Evolutionary conservation across 2,113 vertebrate genomes (phyloP).

Genomic region (Labrus mixtus): DNA sequence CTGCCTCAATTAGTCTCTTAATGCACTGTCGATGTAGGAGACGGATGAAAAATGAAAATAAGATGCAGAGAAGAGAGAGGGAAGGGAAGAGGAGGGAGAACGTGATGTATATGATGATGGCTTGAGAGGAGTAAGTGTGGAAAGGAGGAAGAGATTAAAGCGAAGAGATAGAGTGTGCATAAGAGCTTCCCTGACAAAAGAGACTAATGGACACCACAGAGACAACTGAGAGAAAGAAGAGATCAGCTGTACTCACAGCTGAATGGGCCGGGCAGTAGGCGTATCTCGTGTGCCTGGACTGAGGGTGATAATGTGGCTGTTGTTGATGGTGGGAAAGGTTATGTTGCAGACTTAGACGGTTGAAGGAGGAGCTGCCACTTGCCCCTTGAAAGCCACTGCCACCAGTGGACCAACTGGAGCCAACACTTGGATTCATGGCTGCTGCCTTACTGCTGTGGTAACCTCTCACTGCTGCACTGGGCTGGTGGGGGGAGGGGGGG

Average conservation of each 20-base stretch:
- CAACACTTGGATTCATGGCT: conserved; percentile 86
- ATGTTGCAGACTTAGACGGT: conserved; percentile 85
- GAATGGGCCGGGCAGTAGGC: conserved; percentile 87
- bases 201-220: conserved; percentile 28
- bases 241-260: conserved; percentile 83
- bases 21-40: conserved; percentile 57
- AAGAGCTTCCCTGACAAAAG: conserved; percentile 33
- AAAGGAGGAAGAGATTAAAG: conserved; percentile 42
- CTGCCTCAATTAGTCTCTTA: conserved; percentile 72
- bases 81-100: conserved; percentile 12
- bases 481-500: conserved; percentile 74
- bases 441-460: conserved; percentile 87
- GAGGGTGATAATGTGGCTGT: conserved; percentile 41
- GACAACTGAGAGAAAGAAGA: not conserved
- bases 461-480: conserved; percentile 87
- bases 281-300: conserved; percentile 84
- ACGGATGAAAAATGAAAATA: conserved; percentile 72
- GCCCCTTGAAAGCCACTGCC: conserved; percentile 78
- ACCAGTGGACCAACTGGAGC: conserved; percentile 84
- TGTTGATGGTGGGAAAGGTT: conserved; percentile 79
- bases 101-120: conserved; percentile 21
- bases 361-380: conserved; percentile 82
- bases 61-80: conserved; percentile 39
- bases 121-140: conserved; percentile 48
- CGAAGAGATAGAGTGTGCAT: conserved; percentile 18